Evolutionary conservation across 1,140 invertebrate genomes (phyloP).

Genomic region (Charaxes varanes): DNA sequence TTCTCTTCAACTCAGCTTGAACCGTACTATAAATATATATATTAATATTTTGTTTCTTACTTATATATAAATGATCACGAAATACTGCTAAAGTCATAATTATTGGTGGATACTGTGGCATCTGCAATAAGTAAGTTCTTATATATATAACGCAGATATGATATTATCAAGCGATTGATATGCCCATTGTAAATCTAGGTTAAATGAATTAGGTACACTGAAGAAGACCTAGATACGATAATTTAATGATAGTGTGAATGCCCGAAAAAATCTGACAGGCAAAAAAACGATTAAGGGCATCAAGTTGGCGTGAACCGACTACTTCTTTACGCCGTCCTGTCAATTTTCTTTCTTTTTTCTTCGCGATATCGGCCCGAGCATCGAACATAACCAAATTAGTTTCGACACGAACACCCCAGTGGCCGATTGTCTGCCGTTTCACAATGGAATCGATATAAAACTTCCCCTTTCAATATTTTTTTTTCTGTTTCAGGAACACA

Average conservation of each 20-base stretch:
- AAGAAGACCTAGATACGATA: constrained; percentile 4
- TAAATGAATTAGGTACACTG: background rate
- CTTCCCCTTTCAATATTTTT: constrained; percentile 54
- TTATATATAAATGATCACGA: too few relatives aligned
- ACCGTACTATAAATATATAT: too few relatives aligned
- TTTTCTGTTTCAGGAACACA: constrained; percentile 60
- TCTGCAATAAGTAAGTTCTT: too few relatives aligned
- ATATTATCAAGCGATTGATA: too few relatives aligned
- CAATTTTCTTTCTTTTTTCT: constrained; percentile 51
- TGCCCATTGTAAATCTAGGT: too few relatives aligned
- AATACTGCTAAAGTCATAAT: too few relatives aligned
- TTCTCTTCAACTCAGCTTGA: too few relatives aligned
- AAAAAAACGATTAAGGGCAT: constrained; percentile 23
- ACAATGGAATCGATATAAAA: constrained; percentile 62
- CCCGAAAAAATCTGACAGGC: constrained; percentile 11
- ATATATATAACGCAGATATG: too few relatives aligned
- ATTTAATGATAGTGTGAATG: background rate
- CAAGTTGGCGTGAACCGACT: constrained; percentile 23
- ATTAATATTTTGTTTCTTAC: too few relatives aligned
- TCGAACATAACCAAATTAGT: constrained; percentile 65
- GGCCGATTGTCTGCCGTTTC: constrained; percentile 56
- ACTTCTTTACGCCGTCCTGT: constrained; percentile 38
- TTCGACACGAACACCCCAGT: constrained; percentile 63
- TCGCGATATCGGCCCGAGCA: constrained; percentile 50
- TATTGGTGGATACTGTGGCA: too few relatives aligned